Evolutionary conservation across 1,140 invertebrate genomes (phyloP).

Genomic region (Leptopilina boulardi): DNA sequence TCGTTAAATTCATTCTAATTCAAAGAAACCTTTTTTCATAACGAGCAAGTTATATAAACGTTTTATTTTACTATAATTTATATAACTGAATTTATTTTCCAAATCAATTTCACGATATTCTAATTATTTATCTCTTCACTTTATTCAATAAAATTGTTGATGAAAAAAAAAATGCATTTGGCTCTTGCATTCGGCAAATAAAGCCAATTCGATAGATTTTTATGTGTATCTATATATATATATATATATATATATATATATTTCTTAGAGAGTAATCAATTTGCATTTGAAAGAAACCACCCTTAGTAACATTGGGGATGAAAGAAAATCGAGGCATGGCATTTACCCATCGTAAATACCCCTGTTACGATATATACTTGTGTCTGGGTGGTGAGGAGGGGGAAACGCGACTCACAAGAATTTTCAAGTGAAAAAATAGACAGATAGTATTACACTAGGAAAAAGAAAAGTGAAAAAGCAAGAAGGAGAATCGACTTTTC

Average conservation of each 20-base stretch:
- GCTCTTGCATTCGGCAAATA: slow-evolving; percentile 50
- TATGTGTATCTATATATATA: too few species aligned
- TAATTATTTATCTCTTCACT: too few species aligned
- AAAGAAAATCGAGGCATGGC: slow-evolving; percentile 44
- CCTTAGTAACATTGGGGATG: slow-evolving; percentile 48
- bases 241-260: too few species aligned
- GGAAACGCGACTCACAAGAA: not conserved
- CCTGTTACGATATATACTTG: slow-evolving; percentile 44
- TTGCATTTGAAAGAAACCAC: slow-evolving; percentile 58
- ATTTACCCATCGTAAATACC: slow-evolving; percentile 58
- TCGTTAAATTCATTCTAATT: too few species aligned
- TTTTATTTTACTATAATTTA: too few species aligned
- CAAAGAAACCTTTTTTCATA: too few species aligned
- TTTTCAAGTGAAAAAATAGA: not conserved
- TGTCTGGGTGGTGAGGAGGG: not conserved
- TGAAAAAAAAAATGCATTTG: not conserved
- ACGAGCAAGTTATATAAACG: too few species aligned
- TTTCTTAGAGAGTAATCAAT: slow-evolving; percentile 54
- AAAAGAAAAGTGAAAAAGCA: not conserved
- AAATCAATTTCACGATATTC: too few species aligned
- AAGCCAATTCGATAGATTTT: too few species aligned
- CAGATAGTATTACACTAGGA: not conserved
- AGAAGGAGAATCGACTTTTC: slow-evolving; percentile 45
- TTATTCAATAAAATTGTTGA: too few species aligned
- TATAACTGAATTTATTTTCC: too few species aligned